Percentiles rank a stretch among this genome's conserved stretches.
Evolutionary conservation across 2,888 invertebrate species (phyloP).

Genomic region (Drosophila tripunctata): DNA sequence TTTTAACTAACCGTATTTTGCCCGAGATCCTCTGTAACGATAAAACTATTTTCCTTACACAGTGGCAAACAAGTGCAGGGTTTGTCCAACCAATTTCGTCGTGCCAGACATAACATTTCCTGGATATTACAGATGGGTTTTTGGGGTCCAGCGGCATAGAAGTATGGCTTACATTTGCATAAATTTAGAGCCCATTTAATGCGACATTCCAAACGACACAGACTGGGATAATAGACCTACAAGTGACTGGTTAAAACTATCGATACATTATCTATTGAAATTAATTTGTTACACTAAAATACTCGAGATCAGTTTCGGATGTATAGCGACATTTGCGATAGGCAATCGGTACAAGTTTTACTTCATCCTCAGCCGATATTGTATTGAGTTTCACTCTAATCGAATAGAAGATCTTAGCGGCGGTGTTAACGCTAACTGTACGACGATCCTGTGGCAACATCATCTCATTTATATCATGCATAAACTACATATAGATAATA

Average conservation of each 20-base stretch:
- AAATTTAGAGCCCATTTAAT: constrained; percentile 74
- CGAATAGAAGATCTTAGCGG: constrained; percentile 46
- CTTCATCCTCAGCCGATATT: constrained; percentile 72
- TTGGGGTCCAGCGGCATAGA: constrained; percentile 73
- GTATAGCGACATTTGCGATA: constrained; percentile 81
- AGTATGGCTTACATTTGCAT: constrained; percentile 82
- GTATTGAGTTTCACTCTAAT: constrained; percentile 64
- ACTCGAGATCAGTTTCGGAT: constrained; percentile 77
- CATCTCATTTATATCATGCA: constrained; percentile 78
- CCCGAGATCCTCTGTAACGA: constrained; percentile 51
- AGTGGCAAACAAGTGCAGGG: constrained; percentile 74
- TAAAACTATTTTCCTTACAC: constrained; percentile 72
- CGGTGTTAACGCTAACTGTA: constrained; percentile 51
- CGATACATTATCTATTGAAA: background rate
- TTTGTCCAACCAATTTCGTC: constrained; percentile 66
- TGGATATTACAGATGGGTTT: constrained; percentile 69
- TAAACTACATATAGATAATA: constrained; percentile 53
- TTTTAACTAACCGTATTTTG: constrained; percentile 66
- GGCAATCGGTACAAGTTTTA: constrained; percentile 74
- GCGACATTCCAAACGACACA: constrained; percentile 82
- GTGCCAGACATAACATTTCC: constrained; percentile 77
- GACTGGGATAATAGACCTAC: constrained; percentile 76
- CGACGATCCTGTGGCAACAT: constrained; percentile 64
- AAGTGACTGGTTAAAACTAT: background rate
- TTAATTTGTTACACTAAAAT: constrained; percentile 65